Evolutionary conservation across 2,113 vertebrate genomes (phyloP).

Genomic region (Phylloscopus trochiloides): DNA sequence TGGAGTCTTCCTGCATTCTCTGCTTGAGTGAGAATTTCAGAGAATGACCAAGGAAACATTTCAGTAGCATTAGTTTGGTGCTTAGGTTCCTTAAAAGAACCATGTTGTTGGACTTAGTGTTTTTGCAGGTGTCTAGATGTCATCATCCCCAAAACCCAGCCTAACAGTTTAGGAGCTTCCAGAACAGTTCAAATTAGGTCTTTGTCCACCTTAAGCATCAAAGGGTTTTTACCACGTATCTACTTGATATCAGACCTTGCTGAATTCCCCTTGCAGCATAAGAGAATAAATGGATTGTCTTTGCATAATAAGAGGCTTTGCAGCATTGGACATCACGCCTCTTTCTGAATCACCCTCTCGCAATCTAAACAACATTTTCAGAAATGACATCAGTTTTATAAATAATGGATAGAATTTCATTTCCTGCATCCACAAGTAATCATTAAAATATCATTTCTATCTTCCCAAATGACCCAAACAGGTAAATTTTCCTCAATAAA

Average conservation of each 20-base stretch:
- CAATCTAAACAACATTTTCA: not conserved
- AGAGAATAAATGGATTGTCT: not conserved
- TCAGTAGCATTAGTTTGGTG: not conserved
- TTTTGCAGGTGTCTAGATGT: not conserved
- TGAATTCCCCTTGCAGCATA: not conserved
- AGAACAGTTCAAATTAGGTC: not conserved
- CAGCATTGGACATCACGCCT: not conserved
- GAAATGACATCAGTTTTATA: fast-evolving
- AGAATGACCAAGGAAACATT: not conserved
- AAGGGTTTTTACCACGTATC: not conserved
- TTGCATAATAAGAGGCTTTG: not conserved
- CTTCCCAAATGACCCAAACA: not conserved
- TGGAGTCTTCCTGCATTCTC: not conserved
- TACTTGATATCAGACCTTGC: not conserved
- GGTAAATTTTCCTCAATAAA: not conserved
- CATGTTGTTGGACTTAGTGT: fast-evolving
- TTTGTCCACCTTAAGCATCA: not conserved
- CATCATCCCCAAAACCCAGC: not conserved
- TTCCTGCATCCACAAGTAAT: not conserved
- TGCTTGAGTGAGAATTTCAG: not conserved
- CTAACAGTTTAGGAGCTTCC: not conserved
- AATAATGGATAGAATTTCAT: not conserved
- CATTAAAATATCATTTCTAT: not conserved
- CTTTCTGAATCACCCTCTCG: not conserved
- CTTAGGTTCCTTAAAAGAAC: not conserved